Evolutionary conservation across 1,140 invertebrate species (phyloP), one percentile per base, ranked within the genome.

Genomic region (Calycopis cecrops): DNA sequence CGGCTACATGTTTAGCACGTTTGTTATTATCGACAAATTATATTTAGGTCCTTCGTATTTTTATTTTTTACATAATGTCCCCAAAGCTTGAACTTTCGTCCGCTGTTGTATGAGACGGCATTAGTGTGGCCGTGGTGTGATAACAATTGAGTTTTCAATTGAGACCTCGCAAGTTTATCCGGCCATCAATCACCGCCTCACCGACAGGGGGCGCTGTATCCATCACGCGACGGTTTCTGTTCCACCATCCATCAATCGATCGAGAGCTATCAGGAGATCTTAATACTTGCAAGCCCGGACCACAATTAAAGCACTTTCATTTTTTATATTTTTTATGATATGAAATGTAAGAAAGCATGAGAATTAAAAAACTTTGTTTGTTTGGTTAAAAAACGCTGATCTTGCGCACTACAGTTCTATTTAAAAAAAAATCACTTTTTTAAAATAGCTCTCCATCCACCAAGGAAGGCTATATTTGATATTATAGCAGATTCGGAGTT

Each of bases 121-220:
- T 37, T n/a, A 37, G 35, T 37, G 11, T 10, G 9, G 35, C 3
- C n/a, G 9, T n/a, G 1, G 9, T 10, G 9, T 10, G 9, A 17
- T 16, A 44, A 17, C 40, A 14, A 44, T 44, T 44, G 40, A 44
- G 9, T 44, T 44, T 44, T 44, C 40, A 44, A 44, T 44, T 16
- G 14, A 14, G 40, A 16, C 14, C 14, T 14, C 17, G 40, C 40
- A 16, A 16, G 40, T 44, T 44, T 44, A 44, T 44, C 40, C 16
- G 14, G 14, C 40, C 14, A 44, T 44, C 40, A 44, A 44, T 44
- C 40, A 44, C 40, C 21, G 2, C 21, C 2, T 6, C 21, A 28
- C 21, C 21, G 21, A 28, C 21, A 28, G 6, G 21, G 21, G 21
- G 21, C 21, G 21, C 40, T 9, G 40, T 14, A 44, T 16, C 40